Base-by-base conservation (phyloP, 2,888 invertebrate genomes). In the Hedychridium roseum region DNA sequence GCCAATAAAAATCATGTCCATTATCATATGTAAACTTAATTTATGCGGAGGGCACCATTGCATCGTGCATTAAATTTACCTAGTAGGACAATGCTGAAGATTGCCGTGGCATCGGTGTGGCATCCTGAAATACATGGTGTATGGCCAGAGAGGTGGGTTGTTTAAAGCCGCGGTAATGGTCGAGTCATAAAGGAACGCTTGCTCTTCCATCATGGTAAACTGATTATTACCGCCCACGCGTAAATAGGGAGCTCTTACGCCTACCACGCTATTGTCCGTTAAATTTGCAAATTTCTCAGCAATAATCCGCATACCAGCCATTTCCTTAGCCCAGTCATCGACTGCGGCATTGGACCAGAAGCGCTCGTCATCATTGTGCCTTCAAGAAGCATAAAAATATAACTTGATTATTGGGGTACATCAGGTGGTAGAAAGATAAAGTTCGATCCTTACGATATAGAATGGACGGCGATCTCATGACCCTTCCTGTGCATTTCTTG, bases 81-180 rank as follows among this genome's bases (percentile, higher is more conserved):
- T 88, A 1, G 93, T 94, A 7, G 94, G 94, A 76, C 94, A 94
- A 76, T 88, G 92, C 78, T 94, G 94, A 48, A 93, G 81, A 80
- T 94, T 94, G 55, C 94, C 94, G 76, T 94, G 94, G 73, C 96
- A 96, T 51, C 91, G 87, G 80, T 94, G 95, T 0, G 95, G 94
- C 92, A 96, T 94, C 70, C 92, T 88, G 86, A 94, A 96, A 85
- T 97, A 96, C 89, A 97, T 91, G 47, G 97, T 97, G 84, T 97
- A 97, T 2, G 97, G 97, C 97, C 97, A 97, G 61, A 94, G 87
- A 41, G 95, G 95, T 14, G 93, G 93, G 76, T 94, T 92, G 62
- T 90, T 91, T 26, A 94, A 83, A 1, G 94, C 92, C 1, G 94
- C 93, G 0, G 94, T 94, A 76, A 97, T 94, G 39, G 96, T 95